Base-by-base conservation (phyloP, 2,797 vertebrate species). In the Pteronotus mesoamericanus region DNA sequence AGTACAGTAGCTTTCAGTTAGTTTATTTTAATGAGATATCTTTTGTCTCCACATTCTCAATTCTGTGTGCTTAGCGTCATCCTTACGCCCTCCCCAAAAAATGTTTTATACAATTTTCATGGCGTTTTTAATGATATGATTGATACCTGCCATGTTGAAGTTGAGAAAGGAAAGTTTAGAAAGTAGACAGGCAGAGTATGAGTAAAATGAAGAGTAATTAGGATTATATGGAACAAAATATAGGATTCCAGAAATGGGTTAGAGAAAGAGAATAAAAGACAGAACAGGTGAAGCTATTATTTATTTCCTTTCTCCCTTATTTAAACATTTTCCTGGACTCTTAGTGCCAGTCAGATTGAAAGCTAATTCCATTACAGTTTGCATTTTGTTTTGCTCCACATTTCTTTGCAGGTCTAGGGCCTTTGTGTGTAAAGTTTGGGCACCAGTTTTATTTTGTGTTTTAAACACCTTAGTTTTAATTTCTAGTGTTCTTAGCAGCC, bases 11-110 rank as follows among this genome's bases (percentile, higher is more conserved):
- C 68, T 90, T 82, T 92, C 68, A 64, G 57, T 94, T 94, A 80
- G 68, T 87, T 86, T 86, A 93, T 42, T 86, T 92, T 80, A 92
- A 53, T 93, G 72, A 96, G 32, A 48, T 12, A 55, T 94, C 53
- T 93, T 82, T 93, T 89, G 71, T 95, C 34, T 89, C 29, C 64
- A 80, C 11, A 51, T 34, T 86, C 55, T 86, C 18, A 64, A 74
- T 83, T 53, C 83, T 53, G 4, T 78, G 34, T 79, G 53, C 34
- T 53, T 19, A 12, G 32, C n/a, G 46, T 48, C 51, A 61, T 83
- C 48, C 11, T 26, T 48, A 21, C 34, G 59, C 2, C 18, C 15
- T 12, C 11, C 8, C 71, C 22, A 61, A 37, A 94, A 85, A 78
- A 24, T 19, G 14, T 69, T 78, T 61, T 42, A 2, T 87, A 88